Base-by-base conservation (phyloP, 1,140 invertebrate species). In the Hylyphantes graminicola region DNA sequence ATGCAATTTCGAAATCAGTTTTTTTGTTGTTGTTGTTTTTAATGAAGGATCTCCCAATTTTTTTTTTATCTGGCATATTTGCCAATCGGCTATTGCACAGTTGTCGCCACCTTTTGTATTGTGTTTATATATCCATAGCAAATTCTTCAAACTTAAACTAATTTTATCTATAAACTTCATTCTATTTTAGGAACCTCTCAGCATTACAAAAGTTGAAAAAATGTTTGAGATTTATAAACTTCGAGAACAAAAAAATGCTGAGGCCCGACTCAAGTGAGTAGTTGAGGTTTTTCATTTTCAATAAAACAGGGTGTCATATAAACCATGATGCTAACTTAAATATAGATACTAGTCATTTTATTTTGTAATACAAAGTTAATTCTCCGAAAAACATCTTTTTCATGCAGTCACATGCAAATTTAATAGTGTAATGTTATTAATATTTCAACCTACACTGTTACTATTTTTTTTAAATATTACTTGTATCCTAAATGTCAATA, bases 221-320 rank as follows among this genome's bases (percentile, higher is more conserved):
- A 90, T 98, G 87, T 92, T 94, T 61, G 88, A 91, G 10, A 87
- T 92, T 0, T 98, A 97, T 89, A 90, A 92, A 48, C 90, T 97
- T 54, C 91, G 92, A 85, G 87, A 87, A 1, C 91, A 91, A 11
- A 92, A 92, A 85, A 98, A 97, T 89, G 91, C 93, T 6, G 96
- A 98, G 91, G 94, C 98, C 76, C 90, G 90, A 88, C 93, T 92
- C 87, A 90, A 89, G 90, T 91, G 57, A 19, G 67, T 51, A 10
- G 5, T 51, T 70, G 5, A 35, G 35, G 7, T 70, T 7, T n/a
- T 65, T 65, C 19, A 8, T 65, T 19, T 65, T 13, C n/a, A n/a
- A 59, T 13, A 59, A 59, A 59, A 59, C 12, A 3, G 7, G n/a
- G 57, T 4, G n/a, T n/a, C 12, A 59, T 59, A 59, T 59, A 59